phyloP scores from a whole-genome alignment of 1,140 invertebrate genomes.

The Alviniconcha marisindica region DNA sequence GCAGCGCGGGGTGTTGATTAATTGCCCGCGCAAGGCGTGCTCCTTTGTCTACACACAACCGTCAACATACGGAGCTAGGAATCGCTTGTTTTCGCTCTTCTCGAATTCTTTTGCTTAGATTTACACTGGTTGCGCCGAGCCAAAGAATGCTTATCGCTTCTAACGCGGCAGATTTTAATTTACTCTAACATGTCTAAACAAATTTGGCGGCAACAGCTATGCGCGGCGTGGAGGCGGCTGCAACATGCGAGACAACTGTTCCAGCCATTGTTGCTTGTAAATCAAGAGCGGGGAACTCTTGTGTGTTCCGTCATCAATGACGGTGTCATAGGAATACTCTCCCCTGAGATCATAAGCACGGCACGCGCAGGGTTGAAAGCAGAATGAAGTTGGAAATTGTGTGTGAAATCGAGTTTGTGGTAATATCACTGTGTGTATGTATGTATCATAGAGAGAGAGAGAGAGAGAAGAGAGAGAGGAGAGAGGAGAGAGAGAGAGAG shows the following conservation, averaged over 20 bases:
- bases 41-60: constrained; percentile 8
- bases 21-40: constrained; percentile 23
- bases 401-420: too few species aligned
- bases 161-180: constrained; percentile 38
- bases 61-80: neutral
- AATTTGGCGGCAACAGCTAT: constrained; percentile 30
- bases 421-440: too few species aligned
- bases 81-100: constrained; percentile 25
- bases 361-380: too few species aligned
- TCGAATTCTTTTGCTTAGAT: constrained; percentile 34
- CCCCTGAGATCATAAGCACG: too few species aligned
- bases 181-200: constrained; percentile 41
- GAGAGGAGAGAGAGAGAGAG: too few species aligned
- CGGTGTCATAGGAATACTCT: too few species aligned
- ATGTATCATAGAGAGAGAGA: too few species aligned
- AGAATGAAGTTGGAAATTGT: too few species aligned
- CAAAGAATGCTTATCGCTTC: constrained; percentile 30
- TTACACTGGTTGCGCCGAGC: constrained; percentile 22
- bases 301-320: too few species aligned
- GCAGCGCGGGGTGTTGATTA: constrained; percentile 12
- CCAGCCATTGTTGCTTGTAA: constrained; percentile 15
- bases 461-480: too few species aligned
- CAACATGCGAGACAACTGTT: constrained; percentile 8
- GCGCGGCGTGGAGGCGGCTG: neutral
- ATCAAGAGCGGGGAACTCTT: constrained; percentile 1